Base-by-base conservation (phyloP, 92 coral and sea anemone genomes). In the Palythoa caribaeorum region DNA sequence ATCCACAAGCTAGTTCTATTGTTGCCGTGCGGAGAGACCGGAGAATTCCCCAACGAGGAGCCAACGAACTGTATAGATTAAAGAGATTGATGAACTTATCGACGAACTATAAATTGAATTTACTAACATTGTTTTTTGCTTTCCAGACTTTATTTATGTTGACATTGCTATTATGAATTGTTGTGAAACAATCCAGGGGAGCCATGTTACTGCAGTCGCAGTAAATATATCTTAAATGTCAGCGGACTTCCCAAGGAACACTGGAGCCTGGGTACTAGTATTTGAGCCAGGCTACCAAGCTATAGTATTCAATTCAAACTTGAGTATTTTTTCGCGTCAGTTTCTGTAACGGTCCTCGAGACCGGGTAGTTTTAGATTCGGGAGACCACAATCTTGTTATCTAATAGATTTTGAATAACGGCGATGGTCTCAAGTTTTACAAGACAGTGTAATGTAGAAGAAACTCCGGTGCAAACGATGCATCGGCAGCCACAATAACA, bases 31-130 rank as follows among this genome's bases (percentile, higher is more conserved):
- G 83, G 9, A 28, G 83, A 70, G 91, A 88, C 87, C 83, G 37
- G 47, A 36, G 79, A 88, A 78, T 19, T 80, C 87, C 83, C 91
- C 76, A 20, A 28, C 83, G 75, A 73, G 87, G 77, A 81, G 75
- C 87, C 40, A n/a, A n/a, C n/a, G n/a, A n/a, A n/a, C n/a, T n/a
- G n/a, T n/a, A n/a, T n/a, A n/a, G n/a, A n/a, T n/a, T n/a, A n/a
- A n/a, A n/a, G n/a, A n/a, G n/a, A n/a, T n/a, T n/a, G n/a, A n/a
- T n/a, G n/a, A n/a, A n/a, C n/a, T n/a, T n/a, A n/a, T n/a, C n/a
- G n/a, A n/a, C n/a, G n/a, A n/a, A n/a, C n/a, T n/a, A n/a, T n/a
- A n/a, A n/a, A n/a, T n/a, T n/a, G n/a, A n/a, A n/a, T n/a, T n/a
- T n/a, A n/a, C n/a, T n/a, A n/a, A n/a, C n/a, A n/a, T n/a, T n/a